Conservation (phyloP, 2,113 vertebrate genomes). For the mouse (Mus musculus) region GRCm39 chr4:66440501-66441000, state of each 20-base stretch:
- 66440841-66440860: background rate
- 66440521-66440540: conserved; percentile 71
- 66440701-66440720: background rate
- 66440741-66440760: background rate
- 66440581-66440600: conserved; percentile 65
- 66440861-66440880: background rate
- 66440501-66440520: conserved; percentile 69
- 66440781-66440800: background rate
- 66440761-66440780: background rate
- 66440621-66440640: conserved; percentile 50
- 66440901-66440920: background rate
- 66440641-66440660: background rate
- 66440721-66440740: background rate
- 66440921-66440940: background rate
- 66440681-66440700: background rate
- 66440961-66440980: background rate
- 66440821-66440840: background rate
- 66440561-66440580: conserved; percentile 73
- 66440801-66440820: background rate
- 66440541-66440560: conserved; percentile 71
- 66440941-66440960: background rate
- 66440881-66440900: background rate
- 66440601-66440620: conserved; percentile 69
- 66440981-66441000: background rate
- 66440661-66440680: background rate